Evolutionary conservation across 1,140 invertebrate species (phyloP), one percentile per base, ranked within the genome.

Genomic region (Gryllus bimaculatus): DNA sequence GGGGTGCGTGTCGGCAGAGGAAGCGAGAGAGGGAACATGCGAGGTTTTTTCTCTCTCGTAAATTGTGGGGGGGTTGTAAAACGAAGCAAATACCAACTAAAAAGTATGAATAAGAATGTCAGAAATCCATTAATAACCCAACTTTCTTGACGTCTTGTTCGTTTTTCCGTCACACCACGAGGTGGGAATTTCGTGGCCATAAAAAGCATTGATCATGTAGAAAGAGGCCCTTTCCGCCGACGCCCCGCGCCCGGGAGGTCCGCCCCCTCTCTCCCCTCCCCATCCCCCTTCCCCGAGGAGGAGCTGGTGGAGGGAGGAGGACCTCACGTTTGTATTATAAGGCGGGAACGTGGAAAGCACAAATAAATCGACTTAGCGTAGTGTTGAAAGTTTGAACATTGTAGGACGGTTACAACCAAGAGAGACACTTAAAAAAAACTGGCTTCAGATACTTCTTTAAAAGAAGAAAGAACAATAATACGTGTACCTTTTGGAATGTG

Each of bases 41-140:
- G 54, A 66, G 0, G 18, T 66, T 66, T 66, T 66, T 66, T 66
- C 18, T 66, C 10, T 66, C 54, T 66, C 54, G 54, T 66, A 66
- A 66, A 66, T 66, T 66, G 54, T 66, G 18, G 54, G 54, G 54
- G 54, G 10, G 54, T 66, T 66, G 54, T 66, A 66, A 66, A 66
- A 66, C 7, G 54, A 66, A 66, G 54, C 54, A 66, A 66, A 66
- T 66, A 66, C 54, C 54, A 66, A 66, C 54, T 66, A 66, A 66
- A 66, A 66, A 66, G 54, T 66, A 66, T 66, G 54, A 66, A 66
- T 66, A 66, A 66, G 54, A 66, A 66, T 66, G 54, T 66, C 54
- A 66, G 54, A 66, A 66, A 66, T 66, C 54, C 54, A 66, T 66
- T 66, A 66, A 66, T 66, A 66, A 66, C 54, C 54, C 54, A 66